Conservation (phyloP, 2,888 invertebrate species). For the Brachyptera risi region DNA sequence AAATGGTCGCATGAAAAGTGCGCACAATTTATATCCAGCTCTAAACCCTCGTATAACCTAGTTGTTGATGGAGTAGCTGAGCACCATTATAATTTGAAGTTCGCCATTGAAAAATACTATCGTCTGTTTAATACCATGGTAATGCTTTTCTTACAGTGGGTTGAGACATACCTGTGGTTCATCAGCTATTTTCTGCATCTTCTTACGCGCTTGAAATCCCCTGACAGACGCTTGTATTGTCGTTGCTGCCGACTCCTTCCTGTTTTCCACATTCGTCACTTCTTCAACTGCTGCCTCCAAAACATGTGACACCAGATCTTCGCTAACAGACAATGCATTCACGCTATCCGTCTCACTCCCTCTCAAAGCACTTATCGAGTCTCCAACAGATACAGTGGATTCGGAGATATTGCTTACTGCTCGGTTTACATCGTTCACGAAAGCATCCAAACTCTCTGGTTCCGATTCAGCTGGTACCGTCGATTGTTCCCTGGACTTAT, state of each 20-base stretch:
- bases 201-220: slow-evolving; percentile 20
- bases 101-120: too few species aligned
- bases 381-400: slow-evolving; percentile 5
- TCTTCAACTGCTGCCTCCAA: not conserved
- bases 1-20: too few species aligned
- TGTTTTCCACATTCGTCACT: not conserved
- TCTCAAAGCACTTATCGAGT: slow-evolving; percentile 6
- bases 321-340: not conserved
- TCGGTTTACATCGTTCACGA: not conserved
- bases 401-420: slow-evolving; percentile 1
- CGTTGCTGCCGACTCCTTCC: slow-evolving; percentile 31
- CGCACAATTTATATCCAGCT: too few species aligned
- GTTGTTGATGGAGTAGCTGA: too few species aligned
- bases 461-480: slow-evolving; percentile 1
- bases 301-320: not conserved
- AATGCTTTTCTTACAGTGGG: too few species aligned
- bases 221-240: slow-evolving; percentile 23
- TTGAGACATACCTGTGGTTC: not conserved
- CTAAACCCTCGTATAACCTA: too few species aligned
- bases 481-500: not conserved
- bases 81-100: too few species aligned
- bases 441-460: not conserved
- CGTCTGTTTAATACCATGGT: too few species aligned
- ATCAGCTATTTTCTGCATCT: not conserved
- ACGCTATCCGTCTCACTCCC: slow-evolving; percentile 16